Evolutionary conservation across 2,113 vertebrate genomes (phyloP), one percentile per base, ranked within the genome.

Genomic region (Athene noctua): DNA sequence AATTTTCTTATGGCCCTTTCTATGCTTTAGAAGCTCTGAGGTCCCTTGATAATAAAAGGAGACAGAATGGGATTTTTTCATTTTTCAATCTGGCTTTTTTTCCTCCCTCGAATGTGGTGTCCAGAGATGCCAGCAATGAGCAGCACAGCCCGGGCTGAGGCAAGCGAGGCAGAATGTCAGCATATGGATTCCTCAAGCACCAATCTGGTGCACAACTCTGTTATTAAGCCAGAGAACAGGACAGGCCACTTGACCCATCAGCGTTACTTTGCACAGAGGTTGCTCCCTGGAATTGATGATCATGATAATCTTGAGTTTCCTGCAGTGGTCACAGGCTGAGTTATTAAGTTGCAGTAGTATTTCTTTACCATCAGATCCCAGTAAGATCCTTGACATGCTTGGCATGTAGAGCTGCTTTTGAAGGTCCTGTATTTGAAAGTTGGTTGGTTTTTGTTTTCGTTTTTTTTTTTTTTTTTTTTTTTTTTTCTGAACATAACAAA

Each of bases 151-250:
- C 1, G 2, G 78, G 87, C 92, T 94, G 85, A 80, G 54, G 78
- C 32, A 11, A 89, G 68, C 0, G 1, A 89, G 80, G 92, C 90
- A 95, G 87, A 94, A 83, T 94, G 92, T 91, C 36, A 34, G 92
- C 95, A 94, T 93, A 94, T 95, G 94, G 88, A 85, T 82, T 96
- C 80, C 71, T 95, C 86, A 81, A 94, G 84, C 92, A 92, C 62
- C 90, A 95, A 70, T 97, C 95, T 97, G 96, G 57, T 85, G 40
- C 47, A 63, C 42, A 84, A 27, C 77, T 93, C 77, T 36, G 66
- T 88, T 95, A 90, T 93, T 86, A 87, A 95, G 58, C 57, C 73
- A 80, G 89, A 54, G 68, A 90, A 66, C 46, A 90, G 89, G 80
- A 66, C n/a, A 85, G 84, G 66, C 84, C 49, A 40, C 80, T 95